Evolutionary conservation across 2,888 invertebrate genomes (phyloP).

Genomic region (Crepidodera aurea): DNA sequence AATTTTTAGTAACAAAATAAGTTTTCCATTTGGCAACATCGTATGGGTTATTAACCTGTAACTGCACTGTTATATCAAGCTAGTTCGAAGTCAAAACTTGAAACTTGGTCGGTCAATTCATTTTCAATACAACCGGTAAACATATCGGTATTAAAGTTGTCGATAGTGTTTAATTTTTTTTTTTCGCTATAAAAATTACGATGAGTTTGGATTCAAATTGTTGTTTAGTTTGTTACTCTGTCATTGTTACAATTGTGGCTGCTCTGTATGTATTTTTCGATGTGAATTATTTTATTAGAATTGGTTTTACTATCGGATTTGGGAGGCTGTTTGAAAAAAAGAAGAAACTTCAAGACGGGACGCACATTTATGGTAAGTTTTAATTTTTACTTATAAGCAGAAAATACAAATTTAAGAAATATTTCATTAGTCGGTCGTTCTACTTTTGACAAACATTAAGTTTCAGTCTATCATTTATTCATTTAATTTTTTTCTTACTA

Average conservation of each 20-base stretch:
- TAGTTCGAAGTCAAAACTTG: background rate
- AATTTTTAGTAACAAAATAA: background rate
- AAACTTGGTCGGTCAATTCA: background rate
- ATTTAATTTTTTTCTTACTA: too few species aligned
- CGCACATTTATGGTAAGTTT: constrained; percentile 77
- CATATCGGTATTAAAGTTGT: too few species aligned
- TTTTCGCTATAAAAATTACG: background rate
- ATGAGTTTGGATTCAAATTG: constrained; percentile 7
- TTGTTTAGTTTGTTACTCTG: constrained; percentile 58
- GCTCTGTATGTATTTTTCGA: constrained; percentile 78
- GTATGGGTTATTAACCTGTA: constrained; percentile 19
- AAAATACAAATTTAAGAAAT: too few species aligned
- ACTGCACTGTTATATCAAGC: constrained; percentile 3
- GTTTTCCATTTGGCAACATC: background rate
- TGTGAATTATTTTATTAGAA: constrained; percentile 80
- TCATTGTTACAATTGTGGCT: constrained; percentile 56
- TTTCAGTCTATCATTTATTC: too few species aligned
- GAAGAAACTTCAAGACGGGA: constrained; percentile 73
- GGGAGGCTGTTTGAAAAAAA: constrained; percentile 76
- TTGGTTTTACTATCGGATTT: constrained; percentile 73
- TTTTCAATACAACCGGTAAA: too few species aligned
- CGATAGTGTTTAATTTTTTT: too few species aligned
- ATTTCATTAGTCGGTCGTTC: too few species aligned
- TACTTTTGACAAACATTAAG: too few species aligned
- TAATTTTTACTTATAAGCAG: background rate